phyloP scores from a whole-genome alignment of 1,140 invertebrate genomes.

The Scaptomyza graminum region DNA sequence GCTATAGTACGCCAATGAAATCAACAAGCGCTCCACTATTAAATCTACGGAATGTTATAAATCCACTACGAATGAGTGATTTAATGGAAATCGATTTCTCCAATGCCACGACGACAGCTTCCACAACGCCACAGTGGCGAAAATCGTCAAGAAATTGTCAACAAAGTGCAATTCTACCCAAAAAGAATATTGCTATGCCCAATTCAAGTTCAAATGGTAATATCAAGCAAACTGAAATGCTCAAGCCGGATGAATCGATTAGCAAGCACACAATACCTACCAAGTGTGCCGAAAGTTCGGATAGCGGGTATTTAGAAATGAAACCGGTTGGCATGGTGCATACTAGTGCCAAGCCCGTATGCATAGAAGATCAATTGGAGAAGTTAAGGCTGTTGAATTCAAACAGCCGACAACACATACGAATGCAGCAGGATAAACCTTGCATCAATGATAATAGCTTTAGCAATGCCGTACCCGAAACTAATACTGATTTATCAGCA shows the following conservation, averaged over 20 bases:
- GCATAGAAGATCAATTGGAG: conserved; percentile 47
- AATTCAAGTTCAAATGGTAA: conserved; percentile 34
- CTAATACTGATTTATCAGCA: conserved; percentile 11
- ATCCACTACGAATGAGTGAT: conserved; percentile 89
- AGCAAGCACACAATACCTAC: conserved; percentile 10
- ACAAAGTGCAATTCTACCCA: conserved; percentile 26
- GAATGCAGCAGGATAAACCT: conserved; percentile 13
- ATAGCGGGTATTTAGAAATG: conserved; percentile 84
- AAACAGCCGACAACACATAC: not conserved
- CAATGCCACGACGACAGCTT: conserved; percentile 56
- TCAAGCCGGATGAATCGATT: conserved; percentile 27
- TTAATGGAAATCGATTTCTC: conserved; percentile 93
- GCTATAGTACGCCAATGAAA: conserved; percentile 75
- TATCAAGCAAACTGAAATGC: conserved; percentile 35
- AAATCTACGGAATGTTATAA: conserved; percentile 86
- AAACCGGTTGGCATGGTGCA: conserved; percentile 74
- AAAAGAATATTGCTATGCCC: conserved; percentile 51
- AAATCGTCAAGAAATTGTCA: conserved; percentile 34
- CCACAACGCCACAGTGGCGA: conserved; percentile 37
- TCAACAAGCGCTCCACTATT: conserved; percentile 87
- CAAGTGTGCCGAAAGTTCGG: conserved; percentile 14
- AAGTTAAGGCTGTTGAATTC: conserved; percentile 39
- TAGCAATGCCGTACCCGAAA: conserved; percentile 23
- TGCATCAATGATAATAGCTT: conserved; percentile 25
- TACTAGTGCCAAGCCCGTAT: conserved; percentile 14